phyloP scores from a whole-genome alignment of 2,888 invertebrate genomes.

The Agonum fuliginosum region DNA sequence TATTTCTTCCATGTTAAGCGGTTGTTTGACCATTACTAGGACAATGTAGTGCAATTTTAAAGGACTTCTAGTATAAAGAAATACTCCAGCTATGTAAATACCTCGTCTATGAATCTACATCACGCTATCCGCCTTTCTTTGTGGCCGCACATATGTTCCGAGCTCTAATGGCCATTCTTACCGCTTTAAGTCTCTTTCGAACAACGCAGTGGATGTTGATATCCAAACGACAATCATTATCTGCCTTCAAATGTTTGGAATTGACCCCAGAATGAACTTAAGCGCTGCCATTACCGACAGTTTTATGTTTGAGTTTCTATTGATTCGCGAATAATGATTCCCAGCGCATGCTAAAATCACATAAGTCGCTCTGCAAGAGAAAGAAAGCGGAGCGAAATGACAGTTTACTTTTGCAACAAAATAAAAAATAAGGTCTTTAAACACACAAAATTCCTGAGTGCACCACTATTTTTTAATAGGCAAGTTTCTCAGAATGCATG shows the following conservation, averaged over 20 bases:
- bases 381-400: no score
- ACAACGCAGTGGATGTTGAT: background rate
- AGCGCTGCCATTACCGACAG: slow-evolving; percentile 12
- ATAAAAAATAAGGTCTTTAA: no score
- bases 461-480: no score
- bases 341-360: no score
- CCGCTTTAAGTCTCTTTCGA: background rate
- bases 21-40: background rate
- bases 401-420: background rate
- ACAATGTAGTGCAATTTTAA: background rate
- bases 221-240: slow-evolving; percentile 37
- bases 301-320: background rate
- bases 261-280: background rate
- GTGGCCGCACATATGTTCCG: background rate
- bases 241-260: slow-evolving; percentile 15
- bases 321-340: no score
- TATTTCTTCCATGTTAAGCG: background rate
- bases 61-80: slow-evolving; percentile 23
- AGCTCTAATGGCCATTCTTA: slow-evolving; percentile 7
- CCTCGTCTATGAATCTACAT: background rate
- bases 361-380: no score
- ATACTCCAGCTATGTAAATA: slow-evolving; percentile 19
- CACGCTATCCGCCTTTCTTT: slow-evolving; percentile 13
- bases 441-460: no score
- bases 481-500: background rate